Conservation (phyloP, 2,113 vertebrate genomes). For the Tragelaphus strepsiceros region DNA sequence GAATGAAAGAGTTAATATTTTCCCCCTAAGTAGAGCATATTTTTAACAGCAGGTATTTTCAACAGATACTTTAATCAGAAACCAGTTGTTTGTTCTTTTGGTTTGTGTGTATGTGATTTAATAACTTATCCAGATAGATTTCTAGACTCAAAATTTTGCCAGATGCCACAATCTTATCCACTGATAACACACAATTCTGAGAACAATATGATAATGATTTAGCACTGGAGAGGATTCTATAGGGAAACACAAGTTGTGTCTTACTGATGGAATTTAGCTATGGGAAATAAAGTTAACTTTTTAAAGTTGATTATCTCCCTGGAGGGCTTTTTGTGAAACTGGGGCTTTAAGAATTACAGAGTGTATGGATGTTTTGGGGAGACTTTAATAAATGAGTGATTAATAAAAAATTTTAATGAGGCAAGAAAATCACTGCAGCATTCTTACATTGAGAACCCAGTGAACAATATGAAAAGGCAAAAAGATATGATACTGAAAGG, state of each 20-base stretch:
- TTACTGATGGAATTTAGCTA: not conserved
- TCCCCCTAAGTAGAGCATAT: no score
- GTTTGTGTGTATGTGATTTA: no score
- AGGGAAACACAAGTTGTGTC: not conserved
- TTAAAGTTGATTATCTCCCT: not conserved
- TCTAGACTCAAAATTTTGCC: not conserved
- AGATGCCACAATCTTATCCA: not conserved
- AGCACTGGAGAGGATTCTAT: not conserved
- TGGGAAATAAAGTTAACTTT: not conserved
- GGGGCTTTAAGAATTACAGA: not conserved
- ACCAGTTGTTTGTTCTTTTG: no score
- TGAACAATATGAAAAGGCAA: no score
- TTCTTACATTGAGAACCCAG: no score
- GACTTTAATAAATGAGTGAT: no score
- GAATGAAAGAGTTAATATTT: no score
- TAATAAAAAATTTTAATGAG: no score
- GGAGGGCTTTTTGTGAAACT: not conserved
- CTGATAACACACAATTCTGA: not conserved
- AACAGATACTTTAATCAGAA: no score
- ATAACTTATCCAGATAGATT: not conserved
- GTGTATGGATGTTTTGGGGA: not conserved
- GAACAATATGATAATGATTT: not conserved
- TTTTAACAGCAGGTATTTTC: no score
- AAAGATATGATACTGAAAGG: no score
- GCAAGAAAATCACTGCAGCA: no score